These are phyloP conservation scores for Arrhopalites spinosus DNA, from an alignment of 2,888 invertebrate species.

Conservation along the genomic window DNA sequence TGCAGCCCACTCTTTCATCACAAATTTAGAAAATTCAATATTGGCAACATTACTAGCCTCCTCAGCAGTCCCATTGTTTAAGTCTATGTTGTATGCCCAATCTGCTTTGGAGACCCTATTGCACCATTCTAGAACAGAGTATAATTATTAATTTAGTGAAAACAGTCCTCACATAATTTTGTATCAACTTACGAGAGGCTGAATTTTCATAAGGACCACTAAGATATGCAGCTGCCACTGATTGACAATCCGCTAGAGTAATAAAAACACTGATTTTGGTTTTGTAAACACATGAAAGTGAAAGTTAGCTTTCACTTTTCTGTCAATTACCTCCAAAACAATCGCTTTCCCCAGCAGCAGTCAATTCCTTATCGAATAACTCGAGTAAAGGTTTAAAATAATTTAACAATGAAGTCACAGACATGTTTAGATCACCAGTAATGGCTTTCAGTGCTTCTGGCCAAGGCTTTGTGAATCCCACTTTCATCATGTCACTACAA, in stretches of 20 bases:
- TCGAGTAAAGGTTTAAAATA: slow-evolving; percentile 59
- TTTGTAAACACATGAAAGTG: not conserved
- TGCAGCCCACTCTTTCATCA: slow-evolving; percentile 43
- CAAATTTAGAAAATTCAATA: slow-evolving; percentile 44
- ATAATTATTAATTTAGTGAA: not conserved
- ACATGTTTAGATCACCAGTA: slow-evolving; percentile 59
- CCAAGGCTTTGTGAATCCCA: slow-evolving; percentile 61
- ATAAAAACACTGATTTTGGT: not conserved
- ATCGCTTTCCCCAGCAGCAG: slow-evolving; percentile 55
- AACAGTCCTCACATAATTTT: not conserved
- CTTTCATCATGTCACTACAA: slow-evolving; percentile 59
- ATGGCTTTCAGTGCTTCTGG: slow-evolving; percentile 60
- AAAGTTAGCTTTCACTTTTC: not conserved
- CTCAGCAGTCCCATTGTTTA: slow-evolving; percentile 51
- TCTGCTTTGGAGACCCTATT: slow-evolving; percentile 58
- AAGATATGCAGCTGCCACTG: slow-evolving; percentile 14
- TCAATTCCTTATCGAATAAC: slow-evolving; percentile 54
- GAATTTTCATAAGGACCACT: slow-evolving; percentile 20
- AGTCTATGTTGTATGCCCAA: slow-evolving; percentile 60
- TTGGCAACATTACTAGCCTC: slow-evolving; percentile 35
- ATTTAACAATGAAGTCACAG: slow-evolving; percentile 58
- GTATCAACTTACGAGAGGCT: slow-evolving; percentile 1
- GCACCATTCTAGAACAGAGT: slow-evolving; percentile 55
- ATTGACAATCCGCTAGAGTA: slow-evolving; percentile 21
- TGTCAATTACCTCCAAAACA: slow-evolving; percentile 11